These are phyloP conservation scores for Papilio machaon DNA, from an alignment of 1,140 invertebrate species.

Conservation along the genomic window DNA sequence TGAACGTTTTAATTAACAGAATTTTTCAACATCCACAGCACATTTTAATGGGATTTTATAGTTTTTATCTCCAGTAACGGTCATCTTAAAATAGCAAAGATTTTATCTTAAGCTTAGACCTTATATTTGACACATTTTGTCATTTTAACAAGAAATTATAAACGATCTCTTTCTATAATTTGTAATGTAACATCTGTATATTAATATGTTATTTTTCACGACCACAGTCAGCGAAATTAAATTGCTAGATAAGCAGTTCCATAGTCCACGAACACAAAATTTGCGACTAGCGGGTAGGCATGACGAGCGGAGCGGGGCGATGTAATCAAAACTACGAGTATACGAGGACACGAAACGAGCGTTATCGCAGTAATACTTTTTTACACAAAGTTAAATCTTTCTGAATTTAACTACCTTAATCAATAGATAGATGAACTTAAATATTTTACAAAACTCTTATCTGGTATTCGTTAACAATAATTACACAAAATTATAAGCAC, in stretches of 20 bases:
- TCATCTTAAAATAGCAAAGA: background rate
- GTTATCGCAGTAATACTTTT: no score
- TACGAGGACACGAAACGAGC: no score
- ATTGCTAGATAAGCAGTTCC: no score
- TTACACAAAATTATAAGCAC: background rate
- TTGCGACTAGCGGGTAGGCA: no score
- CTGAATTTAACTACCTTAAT: no score
- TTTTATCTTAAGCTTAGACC: background rate
- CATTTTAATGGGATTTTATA: background rate
- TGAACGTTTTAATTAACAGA: constrained; percentile 7
- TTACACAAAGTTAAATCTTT: no score
- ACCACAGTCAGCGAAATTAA: no score
- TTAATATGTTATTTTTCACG: no score
- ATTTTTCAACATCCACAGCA: background rate
- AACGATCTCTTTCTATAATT: background rate
- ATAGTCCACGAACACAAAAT: no score
- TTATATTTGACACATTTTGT: background rate
- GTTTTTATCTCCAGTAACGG: background rate
- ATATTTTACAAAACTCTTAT: background rate
- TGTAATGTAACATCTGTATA: background rate
- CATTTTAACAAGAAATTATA: background rate
- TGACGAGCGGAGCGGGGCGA: no score
- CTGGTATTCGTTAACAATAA: background rate
- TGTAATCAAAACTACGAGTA: no score
- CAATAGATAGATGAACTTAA: background rate